Evolutionary conservation across 2,888 invertebrate genomes (phyloP), one percentile per base, ranked within the genome.

Genomic region (Caradrina kadenii): DNA sequence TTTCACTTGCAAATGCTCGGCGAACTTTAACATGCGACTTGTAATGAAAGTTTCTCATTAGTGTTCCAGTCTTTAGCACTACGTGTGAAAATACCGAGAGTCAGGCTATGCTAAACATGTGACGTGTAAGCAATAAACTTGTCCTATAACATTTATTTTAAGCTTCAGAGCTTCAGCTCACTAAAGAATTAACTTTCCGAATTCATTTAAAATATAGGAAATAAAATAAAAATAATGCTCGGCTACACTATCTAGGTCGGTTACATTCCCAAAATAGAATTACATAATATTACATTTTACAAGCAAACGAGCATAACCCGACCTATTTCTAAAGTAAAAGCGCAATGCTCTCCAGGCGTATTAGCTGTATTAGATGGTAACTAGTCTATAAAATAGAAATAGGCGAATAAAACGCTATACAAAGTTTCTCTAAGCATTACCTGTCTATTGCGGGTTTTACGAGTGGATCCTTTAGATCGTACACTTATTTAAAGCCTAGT

Each of bases 1-100:
- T 84, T 87, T 85, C 69, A 76, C 82, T 81, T 83, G 80, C 80
- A 76, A 79, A 83, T 70, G 65, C 75, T 68, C 62, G 39, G 62
- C 74, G 73, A 82, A 79, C 74, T 76, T 76, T 71, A 76, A 77
- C 80, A 64, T 65, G 67, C 60, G 63, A 56, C 61, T 70, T 69
- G 60, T 76, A 84, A 83, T 83, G 74, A 81, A 79, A 71, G 50
- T 64, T 60, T 76, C 80, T 82, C 76, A 80, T 83, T 80, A 83
- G 73, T 68, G 70, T 72, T 70, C 63, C 63, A 66, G 53, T 81
- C 48, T 69, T 76, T 73, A 78, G 71, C 52, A 7, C 50, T 26
- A 71, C 69, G 70, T 81, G 79, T 69, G 76, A 73, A 71, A 59
- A 61, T 68, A 49, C 61, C 62, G 19, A 63, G 49, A 65, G 22